These are phyloP conservation scores for Xanthia togata DNA, from an alignment of 2,888 invertebrate genomes.

Conservation along the genomic window DNA sequence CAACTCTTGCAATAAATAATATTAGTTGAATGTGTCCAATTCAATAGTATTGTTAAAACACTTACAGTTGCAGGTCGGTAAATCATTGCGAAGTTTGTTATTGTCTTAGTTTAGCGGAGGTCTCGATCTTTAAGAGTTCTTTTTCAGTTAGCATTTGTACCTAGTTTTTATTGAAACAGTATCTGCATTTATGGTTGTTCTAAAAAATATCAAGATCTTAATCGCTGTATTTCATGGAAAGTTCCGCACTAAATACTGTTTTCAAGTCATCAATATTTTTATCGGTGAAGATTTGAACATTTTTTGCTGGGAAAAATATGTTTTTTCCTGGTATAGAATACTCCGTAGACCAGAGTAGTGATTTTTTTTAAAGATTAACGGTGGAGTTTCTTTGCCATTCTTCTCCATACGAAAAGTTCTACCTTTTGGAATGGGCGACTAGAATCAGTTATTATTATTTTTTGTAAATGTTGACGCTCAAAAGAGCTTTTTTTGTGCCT, in stretches of 20 bases:
- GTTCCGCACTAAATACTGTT: no score
- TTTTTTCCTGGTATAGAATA: neutral
- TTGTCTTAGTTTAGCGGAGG: constrained; percentile 39
- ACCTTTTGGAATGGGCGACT: no score
- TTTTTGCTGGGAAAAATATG: constrained; percentile 28
- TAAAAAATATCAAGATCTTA: no score
- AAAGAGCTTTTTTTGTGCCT: no score
- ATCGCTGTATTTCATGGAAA: no score
- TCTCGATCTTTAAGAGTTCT: constrained; percentile 15
- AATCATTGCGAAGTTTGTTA: constrained; percentile 58
- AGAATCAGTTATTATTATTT: no score
- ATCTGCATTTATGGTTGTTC: no score
- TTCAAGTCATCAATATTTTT: constrained; percentile 5
- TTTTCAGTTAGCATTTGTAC: neutral
- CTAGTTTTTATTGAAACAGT: no score
- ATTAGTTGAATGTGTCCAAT: constrained; percentile 75
- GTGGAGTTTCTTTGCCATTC: no score
- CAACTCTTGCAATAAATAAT: constrained; percentile 76
- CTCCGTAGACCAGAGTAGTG: neutral
- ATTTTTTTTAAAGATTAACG: no score
- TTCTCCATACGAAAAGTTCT: no score
- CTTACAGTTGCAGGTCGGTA: constrained; percentile 62
- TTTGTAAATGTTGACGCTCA: no score
- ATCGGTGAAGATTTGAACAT: neutral
- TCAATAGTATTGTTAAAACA: constrained; percentile 75